These are phyloP conservation scores for Daktulosphaira vitifoliae DNA, from an alignment of 1,140 invertebrate genomes.

Conservation along the genomic window DNA sequence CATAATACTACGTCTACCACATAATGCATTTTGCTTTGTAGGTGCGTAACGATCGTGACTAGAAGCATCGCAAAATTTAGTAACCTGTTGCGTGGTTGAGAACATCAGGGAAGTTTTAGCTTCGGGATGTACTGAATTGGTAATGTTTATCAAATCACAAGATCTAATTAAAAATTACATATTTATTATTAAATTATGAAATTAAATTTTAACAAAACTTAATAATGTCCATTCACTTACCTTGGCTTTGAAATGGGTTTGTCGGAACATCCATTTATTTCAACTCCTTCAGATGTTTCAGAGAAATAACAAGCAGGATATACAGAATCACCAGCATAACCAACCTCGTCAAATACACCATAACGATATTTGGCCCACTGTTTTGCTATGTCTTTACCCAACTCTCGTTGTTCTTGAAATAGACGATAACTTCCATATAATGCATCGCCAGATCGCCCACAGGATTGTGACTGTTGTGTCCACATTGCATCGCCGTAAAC, in stretches of 20 bases:
- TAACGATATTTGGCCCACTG: constrained; percentile 60
- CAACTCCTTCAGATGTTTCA: constrained; percentile 39
- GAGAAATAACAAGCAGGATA: constrained; percentile 50
- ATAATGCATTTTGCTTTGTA: constrained; percentile 60
- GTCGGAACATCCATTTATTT: constrained; percentile 48
- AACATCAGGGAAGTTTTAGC: constrained; percentile 52
- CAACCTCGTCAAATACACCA: constrained; percentile 61
- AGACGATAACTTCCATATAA: constrained; percentile 47
- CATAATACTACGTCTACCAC: constrained; percentile 51
- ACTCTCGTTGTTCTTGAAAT: constrained; percentile 41
- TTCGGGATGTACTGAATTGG: constrained; percentile 44
- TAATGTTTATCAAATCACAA: constrained; percentile 41
- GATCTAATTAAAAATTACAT: constrained; percentile 37
- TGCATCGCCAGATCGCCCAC: constrained; percentile 52
- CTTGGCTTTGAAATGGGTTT: constrained; percentile 45
- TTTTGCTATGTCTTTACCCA: constrained; percentile 48
- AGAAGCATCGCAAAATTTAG: constrained; percentile 53
- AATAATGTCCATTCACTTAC: constrained; percentile 40
- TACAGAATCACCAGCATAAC: constrained; percentile 50
- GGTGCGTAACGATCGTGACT: constrained; percentile 54
- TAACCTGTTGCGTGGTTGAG: constrained; percentile 45
- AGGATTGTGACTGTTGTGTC: constrained; percentile 53
- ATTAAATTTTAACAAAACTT: neutral
- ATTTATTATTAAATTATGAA: too few species aligned
- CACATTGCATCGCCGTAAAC: constrained; percentile 48